Evolutionary conservation across 2,797 vertebrate genomes (phyloP).

Genomic region (Petrocephalus schoutedeni): DNA sequence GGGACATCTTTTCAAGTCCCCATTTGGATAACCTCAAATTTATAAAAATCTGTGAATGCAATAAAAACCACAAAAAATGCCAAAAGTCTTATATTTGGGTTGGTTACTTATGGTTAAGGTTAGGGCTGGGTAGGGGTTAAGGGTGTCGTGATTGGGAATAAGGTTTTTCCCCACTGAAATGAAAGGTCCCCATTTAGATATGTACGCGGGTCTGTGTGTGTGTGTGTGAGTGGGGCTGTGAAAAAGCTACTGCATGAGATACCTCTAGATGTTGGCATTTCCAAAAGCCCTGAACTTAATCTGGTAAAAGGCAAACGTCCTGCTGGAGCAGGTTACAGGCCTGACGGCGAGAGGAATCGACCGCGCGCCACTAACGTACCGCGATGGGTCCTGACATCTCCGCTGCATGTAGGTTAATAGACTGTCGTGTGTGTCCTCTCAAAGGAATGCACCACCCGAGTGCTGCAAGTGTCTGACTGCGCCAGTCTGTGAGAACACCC

Average conservation of each 20-base stretch:
- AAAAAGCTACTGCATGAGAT: background rate
- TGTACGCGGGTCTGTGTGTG: no score
- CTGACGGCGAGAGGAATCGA: background rate
- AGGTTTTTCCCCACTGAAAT: background rate
- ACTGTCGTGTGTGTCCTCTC: background rate
- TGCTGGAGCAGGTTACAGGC: background rate
- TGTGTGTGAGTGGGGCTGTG: background rate
- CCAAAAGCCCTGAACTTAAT: slow-evolving; percentile 5
- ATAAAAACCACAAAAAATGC: no score
- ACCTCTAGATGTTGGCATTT: background rate
- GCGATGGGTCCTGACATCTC: background rate
- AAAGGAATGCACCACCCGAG: background rate
- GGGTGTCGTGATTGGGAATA: background rate
- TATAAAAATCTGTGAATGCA: no score
- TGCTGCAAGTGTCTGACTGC: background rate
- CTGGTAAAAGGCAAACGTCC: background rate
- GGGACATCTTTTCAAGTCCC: no score
- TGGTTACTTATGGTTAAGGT: no score
- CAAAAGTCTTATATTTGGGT: no score
- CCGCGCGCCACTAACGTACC: background rate
- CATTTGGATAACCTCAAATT: no score
- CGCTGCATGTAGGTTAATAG: background rate
- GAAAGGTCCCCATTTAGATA: background rate
- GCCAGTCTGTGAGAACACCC: background rate
- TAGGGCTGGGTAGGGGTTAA: background rate